Base-by-base conservation (phyloP, 2,113 vertebrate species). In the Prionailurus viverrinus region DNA sequence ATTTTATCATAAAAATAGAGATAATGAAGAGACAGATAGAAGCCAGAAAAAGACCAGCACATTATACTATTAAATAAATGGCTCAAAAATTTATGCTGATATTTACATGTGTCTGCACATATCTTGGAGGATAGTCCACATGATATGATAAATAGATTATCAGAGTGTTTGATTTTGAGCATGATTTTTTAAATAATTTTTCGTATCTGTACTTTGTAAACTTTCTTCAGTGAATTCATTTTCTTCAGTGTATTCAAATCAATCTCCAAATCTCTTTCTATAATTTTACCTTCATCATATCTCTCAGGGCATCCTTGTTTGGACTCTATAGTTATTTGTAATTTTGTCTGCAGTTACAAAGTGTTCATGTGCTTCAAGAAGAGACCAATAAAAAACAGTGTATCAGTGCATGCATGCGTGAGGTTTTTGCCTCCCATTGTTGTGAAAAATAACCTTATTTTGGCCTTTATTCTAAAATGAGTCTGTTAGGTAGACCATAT, bases 131-230 rank as follows among this genome's bases (percentile, higher is more conserved):
- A 55, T 4, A 55, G 51, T 58, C 13, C 4, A 4, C 13, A 33
- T 15, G 31, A 23, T 29, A 63, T 27, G 23, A 71, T 12, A 53
- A 61, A 65, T 18, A 85, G 16, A 19, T 61, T 61, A 31, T 51
- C 27, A 33, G 18, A 83, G 19, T 55, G 7, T 84, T 78, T 74
- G 4, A 90, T n/a, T 91, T 68, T 45, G 27, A 89, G 14, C 78
- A 25, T 86, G 21, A n/a, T 86, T 82, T 86, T 90, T 90, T 48
- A 53, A 87, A 58, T 69, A 92, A 80, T 51, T 85, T 73, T 82
- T 82, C 7, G 45, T 71, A 63, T 63, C n/a, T 16, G 5, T 45
- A 83, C 9, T 48, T 90, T 21, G 23, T 53, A 74, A 81, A 76
- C 81, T 80, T 80, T 71, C 71, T 63, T 76, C 51, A 69, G 27